These are phyloP conservation scores for Sinocyclocheilus grahami DNA, from an alignment of 2,113 vertebrate genomes.

Conservation along the genomic window DNA sequence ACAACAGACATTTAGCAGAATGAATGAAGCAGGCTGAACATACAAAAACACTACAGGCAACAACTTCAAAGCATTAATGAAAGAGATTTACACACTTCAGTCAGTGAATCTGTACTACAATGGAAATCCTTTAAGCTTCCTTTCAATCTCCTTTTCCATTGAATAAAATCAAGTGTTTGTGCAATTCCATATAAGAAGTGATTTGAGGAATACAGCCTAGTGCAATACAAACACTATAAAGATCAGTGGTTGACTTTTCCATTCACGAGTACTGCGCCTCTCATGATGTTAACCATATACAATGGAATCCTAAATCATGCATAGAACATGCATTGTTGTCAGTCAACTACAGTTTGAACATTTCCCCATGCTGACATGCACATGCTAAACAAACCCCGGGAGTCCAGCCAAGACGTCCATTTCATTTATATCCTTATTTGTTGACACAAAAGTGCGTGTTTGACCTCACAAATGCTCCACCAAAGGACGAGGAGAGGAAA, in stretches of 20 bases:
- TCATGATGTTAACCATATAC: no score
- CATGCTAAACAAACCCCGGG: background rate
- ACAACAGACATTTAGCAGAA: background rate
- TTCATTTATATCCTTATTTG: slow-evolving; percentile 9
- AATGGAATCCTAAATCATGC: no score
- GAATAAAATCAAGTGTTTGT: background rate
- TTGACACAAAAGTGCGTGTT: background rate
- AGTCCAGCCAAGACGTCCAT: background rate
- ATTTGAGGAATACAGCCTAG: background rate
- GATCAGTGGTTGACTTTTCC: background rate
- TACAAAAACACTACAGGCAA: background rate
- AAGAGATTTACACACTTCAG: slow-evolving; percentile 3
- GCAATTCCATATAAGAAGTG: no score
- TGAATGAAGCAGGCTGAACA: slow-evolving; percentile 11
- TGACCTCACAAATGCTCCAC: slow-evolving; percentile 16
- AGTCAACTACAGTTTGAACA: background rate
- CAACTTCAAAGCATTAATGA: slow-evolving; percentile 6
- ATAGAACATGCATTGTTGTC: background rate
- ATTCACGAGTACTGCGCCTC: background rate
- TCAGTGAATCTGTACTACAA: background rate
- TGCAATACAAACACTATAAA: background rate
- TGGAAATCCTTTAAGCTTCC: background rate
- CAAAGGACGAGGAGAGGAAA: background rate
- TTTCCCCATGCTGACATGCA: background rate
- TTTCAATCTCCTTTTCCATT: background rate